Evolutionary conservation across 1,140 invertebrate species (phyloP), one percentile per base, ranked within the genome.

Genomic region (Diabrotica undecimpunctata): DNA sequence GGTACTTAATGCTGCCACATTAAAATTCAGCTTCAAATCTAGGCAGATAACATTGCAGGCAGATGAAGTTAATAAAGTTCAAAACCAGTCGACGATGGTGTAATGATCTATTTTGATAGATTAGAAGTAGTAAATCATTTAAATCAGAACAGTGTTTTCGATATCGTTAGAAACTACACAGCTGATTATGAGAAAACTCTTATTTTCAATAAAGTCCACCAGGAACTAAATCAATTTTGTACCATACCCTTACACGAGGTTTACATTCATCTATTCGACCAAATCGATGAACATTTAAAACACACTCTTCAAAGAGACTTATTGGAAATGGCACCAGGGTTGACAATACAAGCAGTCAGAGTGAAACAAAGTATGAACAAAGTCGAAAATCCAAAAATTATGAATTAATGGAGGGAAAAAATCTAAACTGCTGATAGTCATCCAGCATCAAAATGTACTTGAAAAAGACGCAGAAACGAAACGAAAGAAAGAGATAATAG

Each of bases 381-480:
- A 96, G 79, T 94, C 94, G 46, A 96, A 95, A 81, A 96, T 96
- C 74, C 94, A 93, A 92, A 80, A 95, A 96, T 81, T 96, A 96
- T 81, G 94, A 96, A 82, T 80, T 91, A 35, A 96, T 95, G 92
- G 93, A 95, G 82, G 89, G 85, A 38, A 96, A 74, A 96, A 95
- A 77, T 95, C 94, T 0, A 95, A 95, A 80, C 79, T 95, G 37
- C 78, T 96, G 11, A 96, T 96, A 72, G 88, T 92, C 12, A 87
- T 85, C 7, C 89, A 96, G 78, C 90, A 91, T 79, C 94, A 96
- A 78, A 93, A 92, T 54, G 90, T n/a, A n/a, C n/a, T 96, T 0
- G 94, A 96, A 80, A 96, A 96, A 81, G 93, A 96, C 81, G 93
- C 94, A 2, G 94, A 96, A 79, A 96, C 94, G 12, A 94, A 95